These are phyloP conservation scores for Metopia argyrocephala DNA, from an alignment of 2,888 invertebrate species.

Conservation along the genomic window DNA sequence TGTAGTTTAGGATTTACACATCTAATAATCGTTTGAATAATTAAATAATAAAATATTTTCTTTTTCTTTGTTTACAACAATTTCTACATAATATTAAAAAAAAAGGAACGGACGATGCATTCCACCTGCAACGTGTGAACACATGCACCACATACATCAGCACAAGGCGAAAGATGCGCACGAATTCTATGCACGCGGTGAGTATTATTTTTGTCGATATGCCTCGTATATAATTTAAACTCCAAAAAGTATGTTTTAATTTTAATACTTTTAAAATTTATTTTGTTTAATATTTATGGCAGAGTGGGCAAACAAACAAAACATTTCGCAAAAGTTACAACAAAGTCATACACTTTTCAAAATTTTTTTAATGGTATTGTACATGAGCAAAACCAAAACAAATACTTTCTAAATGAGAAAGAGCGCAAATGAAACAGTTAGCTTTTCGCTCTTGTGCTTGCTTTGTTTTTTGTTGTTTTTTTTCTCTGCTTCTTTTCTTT, in stretches of 20 bases:
- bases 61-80: not conserved
- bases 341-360: too few species aligned
- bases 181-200: slow-evolving; percentile 76
- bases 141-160: slow-evolving; percentile 83
- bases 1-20: slow-evolving; percentile 8
- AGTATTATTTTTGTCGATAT: slow-evolving; percentile 47
- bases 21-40: not conserved
- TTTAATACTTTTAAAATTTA: too few species aligned
- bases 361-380: too few species aligned
- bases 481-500: too few species aligned
- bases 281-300: too few species aligned
- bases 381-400: too few species aligned
- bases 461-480: too few species aligned
- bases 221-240: not conserved
- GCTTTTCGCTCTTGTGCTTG: too few species aligned
- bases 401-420: too few species aligned
- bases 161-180: slow-evolving; percentile 79
- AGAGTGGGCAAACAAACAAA: too few species aligned
- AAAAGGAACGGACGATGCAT: slow-evolving; percentile 79
- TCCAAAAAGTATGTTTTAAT: slow-evolving; percentile 31
- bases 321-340: too few species aligned
- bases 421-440: too few species aligned
- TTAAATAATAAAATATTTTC: not conserved
- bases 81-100: not conserved
- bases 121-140: slow-evolving; percentile 82